A percentile compares a stretch with the other conserved stretches of the same genome.
Conservation (phyloP, 2,888 invertebrate genomes). For the Aquatica leii region DNA sequence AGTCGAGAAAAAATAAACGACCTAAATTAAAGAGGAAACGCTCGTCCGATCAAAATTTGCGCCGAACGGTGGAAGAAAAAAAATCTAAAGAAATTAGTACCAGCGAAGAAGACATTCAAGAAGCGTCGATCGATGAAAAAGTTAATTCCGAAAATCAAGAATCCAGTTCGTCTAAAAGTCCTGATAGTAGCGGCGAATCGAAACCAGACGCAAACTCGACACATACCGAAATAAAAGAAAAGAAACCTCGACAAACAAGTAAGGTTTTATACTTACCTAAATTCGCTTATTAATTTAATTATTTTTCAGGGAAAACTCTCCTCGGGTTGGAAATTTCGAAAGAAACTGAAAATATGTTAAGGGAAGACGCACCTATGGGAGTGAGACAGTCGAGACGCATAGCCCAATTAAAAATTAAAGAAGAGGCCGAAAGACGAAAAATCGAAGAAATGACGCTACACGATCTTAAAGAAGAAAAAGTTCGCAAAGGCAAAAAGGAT, state of each 20-base stretch:
- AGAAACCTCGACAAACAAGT: slow-evolving; percentile 48
- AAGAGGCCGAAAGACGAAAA: slow-evolving; percentile 80
- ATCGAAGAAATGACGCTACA: slow-evolving; percentile 77
- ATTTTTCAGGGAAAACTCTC: slow-evolving; percentile 58
- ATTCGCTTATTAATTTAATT: too few relatives aligned
- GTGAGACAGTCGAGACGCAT: slow-evolving; percentile 85
- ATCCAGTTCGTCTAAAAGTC: slow-evolving; percentile 31
- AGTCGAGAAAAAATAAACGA: slow-evolving; percentile 44
- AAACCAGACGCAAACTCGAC: slow-evolving; percentile 25
- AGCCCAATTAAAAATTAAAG: slow-evolving; percentile 86
- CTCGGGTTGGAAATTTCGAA: slow-evolving; percentile 63
- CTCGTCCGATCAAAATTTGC: slow-evolving; percentile 50
- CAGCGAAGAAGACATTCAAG: slow-evolving; percentile 59
- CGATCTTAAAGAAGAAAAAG: slow-evolving; percentile 72
- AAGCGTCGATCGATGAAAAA: slow-evolving; percentile 9
- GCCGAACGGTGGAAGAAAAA: slow-evolving; percentile 64
- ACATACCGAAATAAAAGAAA: slow-evolving; percentile 41
- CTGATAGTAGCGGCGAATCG: slow-evolving; percentile 36
- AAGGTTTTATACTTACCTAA: slow-evolving; percentile 25
- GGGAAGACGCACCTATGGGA: slow-evolving; percentile 61
- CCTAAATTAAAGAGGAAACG: slow-evolving; percentile 51
- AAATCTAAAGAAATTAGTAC: slow-evolving; percentile 62
- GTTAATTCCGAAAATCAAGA: slow-evolving; percentile 16
- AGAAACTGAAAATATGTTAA: slow-evolving; percentile 49
- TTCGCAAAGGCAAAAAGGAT: slow-evolving; percentile 59